These are phyloP conservation scores for Drosophila prostipennis DNA, from an alignment of 2,888 invertebrate genomes.

Conservation along the genomic window DNA sequence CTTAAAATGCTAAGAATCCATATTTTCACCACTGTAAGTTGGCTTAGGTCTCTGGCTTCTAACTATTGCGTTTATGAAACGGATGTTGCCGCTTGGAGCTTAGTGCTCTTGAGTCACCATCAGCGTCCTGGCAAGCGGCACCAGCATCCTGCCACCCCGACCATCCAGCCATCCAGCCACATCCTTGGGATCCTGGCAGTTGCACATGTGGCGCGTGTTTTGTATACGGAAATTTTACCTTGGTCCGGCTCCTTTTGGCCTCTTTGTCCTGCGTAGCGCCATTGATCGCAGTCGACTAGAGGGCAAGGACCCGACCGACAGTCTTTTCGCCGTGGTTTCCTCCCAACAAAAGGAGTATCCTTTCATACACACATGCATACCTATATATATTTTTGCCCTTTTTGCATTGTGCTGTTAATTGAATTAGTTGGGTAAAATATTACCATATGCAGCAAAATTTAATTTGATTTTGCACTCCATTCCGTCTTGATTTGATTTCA, in stretches of 20 bases:
- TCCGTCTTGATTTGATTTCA: conserved; percentile 40
- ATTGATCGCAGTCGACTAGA: conserved; percentile 39
- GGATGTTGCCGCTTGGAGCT: conserved; percentile 79
- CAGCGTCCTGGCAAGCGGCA: conserved; percentile 61
- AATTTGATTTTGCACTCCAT: conserved; percentile 61
- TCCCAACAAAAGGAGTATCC: conserved; percentile 50
- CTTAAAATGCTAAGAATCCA: background rate
- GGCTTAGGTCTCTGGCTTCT: conserved; percentile 11
- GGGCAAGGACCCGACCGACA: conserved; percentile 72
- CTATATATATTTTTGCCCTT: conserved; percentile 41
- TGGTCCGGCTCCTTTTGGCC: conserved; percentile 41
- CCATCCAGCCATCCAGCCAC: conserved; percentile 44
- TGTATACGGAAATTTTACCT: conserved; percentile 50
- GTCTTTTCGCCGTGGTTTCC: conserved; percentile 48
- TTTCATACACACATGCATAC: conserved; percentile 12
- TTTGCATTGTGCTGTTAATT: conserved; percentile 69
- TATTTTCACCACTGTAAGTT: conserved; percentile 10
- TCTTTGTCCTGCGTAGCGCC: conserved; percentile 21
- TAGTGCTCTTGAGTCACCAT: conserved; percentile 78
- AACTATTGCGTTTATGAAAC: conserved; percentile 72
- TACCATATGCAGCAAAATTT: conserved; percentile 47
- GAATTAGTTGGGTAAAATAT: conserved; percentile 65
- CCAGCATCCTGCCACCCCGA: conserved; percentile 27
- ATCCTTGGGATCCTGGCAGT: conserved; percentile 33
- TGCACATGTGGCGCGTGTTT: conserved; percentile 49